Base-by-base conservation (phyloP, 2,888 invertebrate genomes). In the Sesia apiformis region DNA sequence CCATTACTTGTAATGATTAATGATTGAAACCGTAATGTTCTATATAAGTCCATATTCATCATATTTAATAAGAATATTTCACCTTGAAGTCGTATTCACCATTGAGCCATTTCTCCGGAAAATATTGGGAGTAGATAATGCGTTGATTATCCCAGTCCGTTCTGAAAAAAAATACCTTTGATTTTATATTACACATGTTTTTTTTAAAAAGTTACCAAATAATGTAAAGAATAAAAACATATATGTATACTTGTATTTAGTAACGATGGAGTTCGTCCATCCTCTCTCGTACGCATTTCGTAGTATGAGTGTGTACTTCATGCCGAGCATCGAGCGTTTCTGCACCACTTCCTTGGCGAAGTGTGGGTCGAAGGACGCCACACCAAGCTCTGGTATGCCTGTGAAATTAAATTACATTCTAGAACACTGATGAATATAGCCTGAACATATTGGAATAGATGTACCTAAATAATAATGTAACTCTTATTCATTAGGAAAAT, bases 361-460 rank as follows among this genome's bases (percentile, higher is more conserved):
- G 75, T 96, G 95, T 0, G 96, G 96, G 80, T 96, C 96, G 70
- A 96, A 95, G 0, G 95, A 92, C 0, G 91, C 91, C 3, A 96
- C 91, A 42, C 93, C 92, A 75, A 94, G 92, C 64, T 93, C 92
- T 0, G 94, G 92, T 51, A 96, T 85, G 57, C 96, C 96, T 94
- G 69, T 52, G 46, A 5, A 46, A 8, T 46, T 46, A 8, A 1
- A 23, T 23, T 23, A 23, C 23, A 23, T 23, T 23, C 23, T 23
- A 23, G 23, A 23, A 23, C 23, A 23, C 23, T 23, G 23, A 23
- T 23, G 23, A 23, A 23, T 23, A 23, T 23, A 23, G 23, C 23
- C 23, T 23, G 23, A 23, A 23, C 23, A 23, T 2, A 23, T 23
- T 23, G 23, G 2, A 23, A 23, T 23, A 23, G 23, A 23, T 23